phyloP scores from a whole-genome alignment of 2,888 invertebrate genomes.

The Lasioglossum lativentre region DNA sequence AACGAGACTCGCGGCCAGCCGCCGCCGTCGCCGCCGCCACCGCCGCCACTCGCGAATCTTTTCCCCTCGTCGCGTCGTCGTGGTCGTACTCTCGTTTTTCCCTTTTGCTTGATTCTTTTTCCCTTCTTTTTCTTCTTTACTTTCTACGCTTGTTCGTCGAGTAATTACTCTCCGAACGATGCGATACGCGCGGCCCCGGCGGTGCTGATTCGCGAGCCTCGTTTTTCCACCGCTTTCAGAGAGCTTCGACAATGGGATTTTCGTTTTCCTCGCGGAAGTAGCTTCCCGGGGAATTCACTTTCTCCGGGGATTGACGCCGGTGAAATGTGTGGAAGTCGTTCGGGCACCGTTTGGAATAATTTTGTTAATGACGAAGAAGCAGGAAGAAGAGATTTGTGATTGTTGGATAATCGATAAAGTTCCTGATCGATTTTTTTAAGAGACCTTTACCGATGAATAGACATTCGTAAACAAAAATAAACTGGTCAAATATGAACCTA shows the following conservation, averaged over 20 bases:
- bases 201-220: not conserved
- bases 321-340: not conserved
- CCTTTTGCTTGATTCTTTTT: not conserved
- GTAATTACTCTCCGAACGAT: not conserved
- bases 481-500: too few species aligned
- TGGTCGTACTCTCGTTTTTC: not conserved
- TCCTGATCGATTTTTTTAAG: not conserved
- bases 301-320: not conserved
- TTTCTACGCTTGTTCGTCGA: not conserved
- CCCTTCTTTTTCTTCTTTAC: not conserved
- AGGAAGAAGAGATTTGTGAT: not conserved
- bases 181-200: not conserved
- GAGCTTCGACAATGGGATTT: not conserved
- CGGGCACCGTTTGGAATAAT: not conserved
- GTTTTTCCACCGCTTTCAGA: not conserved
- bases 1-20: conserved; percentile 34
- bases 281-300: not conserved
- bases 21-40: too few species aligned
- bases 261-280: not conserved
- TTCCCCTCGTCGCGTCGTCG: not conserved
- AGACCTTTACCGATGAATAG: too few species aligned
- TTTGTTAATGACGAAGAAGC: not conserved
- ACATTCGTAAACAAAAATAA: not conserved
- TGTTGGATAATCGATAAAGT: not conserved
- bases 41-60: not conserved